Evolutionary conservation across 2,113 vertebrate genomes (phyloP), one percentile per base, ranked within the genome.

Genomic region (Nothocercus julius): DNA sequence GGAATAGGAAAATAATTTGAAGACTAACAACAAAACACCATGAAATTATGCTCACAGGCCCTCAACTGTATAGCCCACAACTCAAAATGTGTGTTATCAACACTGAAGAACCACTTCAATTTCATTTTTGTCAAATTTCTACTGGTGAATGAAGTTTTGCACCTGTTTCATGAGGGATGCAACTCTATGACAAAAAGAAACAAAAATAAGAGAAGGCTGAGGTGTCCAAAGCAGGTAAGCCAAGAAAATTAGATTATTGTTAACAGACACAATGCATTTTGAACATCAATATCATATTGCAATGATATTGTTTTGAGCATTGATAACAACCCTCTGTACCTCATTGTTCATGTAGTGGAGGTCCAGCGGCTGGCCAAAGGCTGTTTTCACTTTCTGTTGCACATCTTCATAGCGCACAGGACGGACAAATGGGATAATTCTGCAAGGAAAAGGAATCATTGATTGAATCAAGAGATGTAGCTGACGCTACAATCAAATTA

Each of bases 271-370:
- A 24, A 22, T 49, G 21, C 49, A 56, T 19, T n/a, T n/a, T 28
- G 63, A 73, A 68, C 25, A 14, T 18, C 7, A n/a, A 0, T 1
- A 40, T 47, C 13, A 21, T 22, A 49, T 49, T 24, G 21, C 21
- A 49, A 49, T 49, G 49, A n/a, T n/a, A n/a, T n/a, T 22, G 61
- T 19, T n/a, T 28, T 28, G 63, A 73, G 68, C 22, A 14, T 18
- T 8, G n/a, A 0, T 1, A 40, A 51, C 13, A 21, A 62, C 0
- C 13, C 58, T 91, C 92, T 85, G 72, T 97, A 99, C 99, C 98
- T 99, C 99, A 36, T 99, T 99, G 97, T 99, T 99, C 98, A 99
- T 98, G 92, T 99, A 99, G 97, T 99, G 98, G 47, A 99, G 98
- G 93, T 99, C 99, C 40, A 99, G 97, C 67, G 98, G 98, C 94